These are phyloP conservation scores for Scomber scombrus DNA, from an alignment of 2,113 vertebrate species.

Conservation along the genomic window DNA sequence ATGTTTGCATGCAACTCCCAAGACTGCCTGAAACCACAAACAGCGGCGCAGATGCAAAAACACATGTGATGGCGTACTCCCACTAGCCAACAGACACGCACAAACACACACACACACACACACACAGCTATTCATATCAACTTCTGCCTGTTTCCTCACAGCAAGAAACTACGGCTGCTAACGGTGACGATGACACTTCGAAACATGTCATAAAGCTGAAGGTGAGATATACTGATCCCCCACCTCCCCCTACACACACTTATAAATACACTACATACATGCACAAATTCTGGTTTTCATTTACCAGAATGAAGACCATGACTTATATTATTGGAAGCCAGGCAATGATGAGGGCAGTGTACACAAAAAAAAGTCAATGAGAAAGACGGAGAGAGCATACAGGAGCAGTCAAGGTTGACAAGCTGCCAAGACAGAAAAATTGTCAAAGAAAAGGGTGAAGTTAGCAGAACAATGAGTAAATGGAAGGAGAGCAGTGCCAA, in stretches of 20 bases:
- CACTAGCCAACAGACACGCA: slow-evolving; percentile 25
- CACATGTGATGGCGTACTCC: neutral
- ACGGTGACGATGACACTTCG: slow-evolving; percentile 78
- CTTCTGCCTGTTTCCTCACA: slow-evolving; percentile 42
- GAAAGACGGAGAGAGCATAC: slow-evolving; percentile 14
- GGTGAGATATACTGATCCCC: slow-evolving; percentile 77
- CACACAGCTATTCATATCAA: neutral
- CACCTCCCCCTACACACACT: neutral
- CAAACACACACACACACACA: neutral
- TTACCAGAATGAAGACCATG: slow-evolving; percentile 15
- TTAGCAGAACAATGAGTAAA: slow-evolving; percentile 28
- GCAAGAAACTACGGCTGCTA: slow-evolving; percentile 48
- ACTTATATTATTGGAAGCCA: neutral
- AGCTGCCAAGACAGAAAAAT: slow-evolving; percentile 21
- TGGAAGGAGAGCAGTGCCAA: slow-evolving; percentile 3
- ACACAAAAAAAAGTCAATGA: slow-evolving; percentile 28
- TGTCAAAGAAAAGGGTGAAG: slow-evolving; percentile 31
- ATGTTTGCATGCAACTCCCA: slow-evolving; percentile 23
- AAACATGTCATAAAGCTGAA: slow-evolving; percentile 88
- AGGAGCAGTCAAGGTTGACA: slow-evolving; percentile 56
- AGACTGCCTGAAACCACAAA: slow-evolving; percentile 53
- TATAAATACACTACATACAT: neutral
- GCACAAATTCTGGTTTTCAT: neutral
- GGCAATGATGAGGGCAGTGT: slow-evolving; percentile 30
- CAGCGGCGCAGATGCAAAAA: slow-evolving; percentile 6